Conservation (phyloP, 1,140 invertebrate species). For the Hesperophylax magnus region DNA sequence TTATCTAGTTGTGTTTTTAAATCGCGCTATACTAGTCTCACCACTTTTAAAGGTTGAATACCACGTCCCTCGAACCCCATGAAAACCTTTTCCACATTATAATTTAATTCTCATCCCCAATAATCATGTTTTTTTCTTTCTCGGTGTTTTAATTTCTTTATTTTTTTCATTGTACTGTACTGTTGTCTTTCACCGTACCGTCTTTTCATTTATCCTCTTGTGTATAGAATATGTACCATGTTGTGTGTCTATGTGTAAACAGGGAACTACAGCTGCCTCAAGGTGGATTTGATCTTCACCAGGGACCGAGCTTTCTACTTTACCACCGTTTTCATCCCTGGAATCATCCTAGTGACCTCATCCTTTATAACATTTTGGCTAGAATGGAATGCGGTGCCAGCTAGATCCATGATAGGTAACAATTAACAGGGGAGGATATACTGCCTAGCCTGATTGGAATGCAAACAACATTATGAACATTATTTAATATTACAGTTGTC, state of each 20-base stretch:
- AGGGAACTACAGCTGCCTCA: conserved; percentile 94
- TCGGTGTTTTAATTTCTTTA: not conserved
- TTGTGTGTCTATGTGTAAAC: conserved; percentile 55
- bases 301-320: conserved; percentile 90
- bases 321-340: conserved; percentile 92
- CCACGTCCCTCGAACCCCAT: no score
- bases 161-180: not conserved
- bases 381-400: conserved; percentile 93
- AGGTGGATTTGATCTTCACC: conserved; percentile 86
- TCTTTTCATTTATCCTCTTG: not conserved
- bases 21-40: no score
- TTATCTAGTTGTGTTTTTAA: no score
- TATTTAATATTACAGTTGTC: not conserved
- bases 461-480: not conserved
- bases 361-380: conserved; percentile 95
- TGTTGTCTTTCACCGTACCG: not conserved
- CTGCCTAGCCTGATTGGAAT: conserved; percentile 43
- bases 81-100: no score
- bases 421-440: conserved; percentile 57
- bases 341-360: conserved; percentile 91
- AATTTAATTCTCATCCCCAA: no score
- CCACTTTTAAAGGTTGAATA: no score
- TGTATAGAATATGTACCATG: conserved; percentile 28
- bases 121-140: no score
- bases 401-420: conserved; percentile 89